These are phyloP conservation scores for Schizopygopsis malacanthus DNA, from an alignment of 2,797 vertebrate species.

Conservation along the genomic window DNA sequence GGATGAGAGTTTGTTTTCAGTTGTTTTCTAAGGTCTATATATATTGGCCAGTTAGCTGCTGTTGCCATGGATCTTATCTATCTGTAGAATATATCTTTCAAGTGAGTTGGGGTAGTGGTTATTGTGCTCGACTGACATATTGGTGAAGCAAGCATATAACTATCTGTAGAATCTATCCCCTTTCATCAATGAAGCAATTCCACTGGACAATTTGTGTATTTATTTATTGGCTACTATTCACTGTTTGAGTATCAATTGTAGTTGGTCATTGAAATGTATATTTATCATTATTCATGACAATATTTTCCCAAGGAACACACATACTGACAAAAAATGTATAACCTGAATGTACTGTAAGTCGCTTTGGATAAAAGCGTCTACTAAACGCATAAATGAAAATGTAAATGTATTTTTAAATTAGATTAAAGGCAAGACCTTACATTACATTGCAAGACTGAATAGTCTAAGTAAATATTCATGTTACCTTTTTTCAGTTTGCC, in stretches of 20 bases:
- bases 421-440: not conserved
- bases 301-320: not conserved
- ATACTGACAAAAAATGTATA: no score
- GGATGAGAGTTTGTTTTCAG: conserved; percentile 1
- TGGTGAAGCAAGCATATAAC: no score
- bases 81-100: not conserved
- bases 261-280: not conserved
- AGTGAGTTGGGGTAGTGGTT: no score
- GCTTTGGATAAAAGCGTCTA: no score
- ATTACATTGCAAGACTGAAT: not conserved
- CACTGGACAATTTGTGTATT: not conserved
- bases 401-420: not conserved
- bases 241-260: not conserved
- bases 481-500: not conserved
- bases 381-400: no score
- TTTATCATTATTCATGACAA: conserved; percentile 1
- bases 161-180: not conserved
- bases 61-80: not conserved
- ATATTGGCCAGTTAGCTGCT: not conserved
- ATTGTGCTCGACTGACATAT: no score
- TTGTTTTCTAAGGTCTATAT: not conserved
- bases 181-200: not conserved
- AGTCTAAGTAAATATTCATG: not conserved
- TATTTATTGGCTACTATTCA: not conserved
- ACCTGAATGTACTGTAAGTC: no score